Base-by-base conservation (phyloP, 2,113 vertebrate genomes). In the Microcebus tavaratra region DNA sequence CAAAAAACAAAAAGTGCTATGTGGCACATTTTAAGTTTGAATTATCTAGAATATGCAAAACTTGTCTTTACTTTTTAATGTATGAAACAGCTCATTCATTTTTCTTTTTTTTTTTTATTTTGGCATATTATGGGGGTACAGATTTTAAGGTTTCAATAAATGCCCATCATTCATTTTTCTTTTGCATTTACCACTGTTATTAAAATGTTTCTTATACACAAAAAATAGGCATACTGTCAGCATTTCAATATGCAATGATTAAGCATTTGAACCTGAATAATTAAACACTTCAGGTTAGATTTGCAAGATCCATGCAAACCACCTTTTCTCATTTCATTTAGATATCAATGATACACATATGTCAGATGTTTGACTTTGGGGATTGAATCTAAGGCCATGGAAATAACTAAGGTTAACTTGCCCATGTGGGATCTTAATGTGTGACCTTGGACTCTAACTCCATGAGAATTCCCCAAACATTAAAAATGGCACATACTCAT, bases 361-460 rank as follows among this genome's bases (percentile, higher is more conserved):
- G 72, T 70, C 48, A 91, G 29, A 86, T 76, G 23, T 89, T n/a
- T 95, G 90, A 78, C 25, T 79, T 68, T 55, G 17, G 80, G 27
- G 20, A 63, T 73, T 90, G 61, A 90, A 25, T 61, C 45, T 72
- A 23, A 12, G 42, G 53, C 27, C 31, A 87, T 48, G 34, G 50
- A 84, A 95, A 91, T 68, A 73, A 94, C 59, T 80, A 91, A 76
- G 39, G 92, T 82, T 80, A 96, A 87, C 11, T 87, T 81, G 39
- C 20, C 29, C 65, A 80, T 29, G 91, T 8, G 20, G 61, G 72
- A 92, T 89, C 14, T 68, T 94, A 70, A 95, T 48, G 65, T 95
- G 59, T 72, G 80, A 88, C 88, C n/a, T 39, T 95, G 90, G 45
- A 87, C 12, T 83, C 55, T 84, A 83, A 86, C 50, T 75, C 20